Evolutionary conservation across 2,113 vertebrate genomes (phyloP).

Genomic region (Mirounga angustirostris): DNA sequence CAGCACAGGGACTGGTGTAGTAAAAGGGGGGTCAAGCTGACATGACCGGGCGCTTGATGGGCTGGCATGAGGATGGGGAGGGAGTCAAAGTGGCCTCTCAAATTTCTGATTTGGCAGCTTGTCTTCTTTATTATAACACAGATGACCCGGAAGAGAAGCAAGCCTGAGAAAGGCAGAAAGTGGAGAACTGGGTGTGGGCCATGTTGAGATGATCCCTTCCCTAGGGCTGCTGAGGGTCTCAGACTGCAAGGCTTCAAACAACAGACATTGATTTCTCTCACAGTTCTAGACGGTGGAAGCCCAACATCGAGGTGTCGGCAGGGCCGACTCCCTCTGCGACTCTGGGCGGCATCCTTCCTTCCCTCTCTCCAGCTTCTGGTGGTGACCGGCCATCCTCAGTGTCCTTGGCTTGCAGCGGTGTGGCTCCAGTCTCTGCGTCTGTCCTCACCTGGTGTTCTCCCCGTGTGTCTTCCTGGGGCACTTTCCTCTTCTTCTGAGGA

Average conservation of each 20-base stretch:
- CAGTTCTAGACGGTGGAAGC: not conserved
- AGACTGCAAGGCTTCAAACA: not conserved
- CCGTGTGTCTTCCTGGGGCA: not conserved
- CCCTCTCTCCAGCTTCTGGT: not conserved
- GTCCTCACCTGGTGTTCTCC: fast-evolving
- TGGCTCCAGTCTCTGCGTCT: not conserved
- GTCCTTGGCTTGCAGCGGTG: not conserved
- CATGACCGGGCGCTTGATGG: not conserved
- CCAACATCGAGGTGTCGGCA: not conserved
- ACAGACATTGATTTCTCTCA: not conserved
- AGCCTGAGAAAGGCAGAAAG: not conserved
- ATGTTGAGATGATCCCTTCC: not conserved
- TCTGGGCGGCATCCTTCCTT: not conserved
- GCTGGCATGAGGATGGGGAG: not conserved
- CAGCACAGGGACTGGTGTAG: not conserved
- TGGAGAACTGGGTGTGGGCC: not conserved
- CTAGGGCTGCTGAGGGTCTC: not conserved
- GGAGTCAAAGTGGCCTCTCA: not conserved
- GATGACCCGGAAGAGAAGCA: not conserved
- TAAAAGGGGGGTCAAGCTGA: not conserved
- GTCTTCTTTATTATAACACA: not conserved
- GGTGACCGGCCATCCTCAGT: not conserved
- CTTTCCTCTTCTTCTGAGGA: not conserved
- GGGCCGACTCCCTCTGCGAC: not conserved
- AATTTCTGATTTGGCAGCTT: not conserved